These are phyloP conservation scores for Pithys albifrons DNA, from an alignment of 2,113 vertebrate species.

Conservation along the genomic window DNA sequence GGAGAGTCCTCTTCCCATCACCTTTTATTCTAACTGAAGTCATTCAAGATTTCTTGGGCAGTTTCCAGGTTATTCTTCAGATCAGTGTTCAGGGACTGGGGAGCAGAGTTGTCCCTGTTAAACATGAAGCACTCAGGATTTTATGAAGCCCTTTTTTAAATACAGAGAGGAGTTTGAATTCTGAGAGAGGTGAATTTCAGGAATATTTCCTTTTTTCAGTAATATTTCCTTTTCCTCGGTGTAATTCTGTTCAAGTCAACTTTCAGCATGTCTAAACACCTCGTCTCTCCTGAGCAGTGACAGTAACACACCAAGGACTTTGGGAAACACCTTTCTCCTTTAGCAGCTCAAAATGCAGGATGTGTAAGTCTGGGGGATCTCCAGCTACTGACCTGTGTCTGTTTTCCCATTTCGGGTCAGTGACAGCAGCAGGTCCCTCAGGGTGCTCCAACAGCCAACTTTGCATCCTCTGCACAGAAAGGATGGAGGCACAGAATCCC, in stretches of 20 bases:
- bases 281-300: neutral
- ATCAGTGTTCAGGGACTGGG: neutral
- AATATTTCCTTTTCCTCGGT: neutral
- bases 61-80: neutral
- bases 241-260: neutral
- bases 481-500: neutral
- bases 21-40: neutral
- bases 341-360: neutral
- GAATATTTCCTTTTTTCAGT: neutral
- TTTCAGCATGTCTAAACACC: neutral
- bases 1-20: neutral
- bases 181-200: neutral
- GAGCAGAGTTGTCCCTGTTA: neutral
- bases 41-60: neutral
- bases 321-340: neutral
- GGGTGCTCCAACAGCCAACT: fast-evolving
- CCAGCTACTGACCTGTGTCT: neutral
- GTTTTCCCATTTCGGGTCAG: neutral
- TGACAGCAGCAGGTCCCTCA: fast-evolving
- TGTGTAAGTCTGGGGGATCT: neutral
- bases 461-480: neutral
- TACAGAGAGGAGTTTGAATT: neutral
- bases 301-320: neutral
- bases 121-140: neutral
- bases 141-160: neutral